These are phyloP conservation scores for Ictalurus furcatus DNA, from an alignment of 2,113 vertebrate genomes.

Conservation along the genomic window DNA sequence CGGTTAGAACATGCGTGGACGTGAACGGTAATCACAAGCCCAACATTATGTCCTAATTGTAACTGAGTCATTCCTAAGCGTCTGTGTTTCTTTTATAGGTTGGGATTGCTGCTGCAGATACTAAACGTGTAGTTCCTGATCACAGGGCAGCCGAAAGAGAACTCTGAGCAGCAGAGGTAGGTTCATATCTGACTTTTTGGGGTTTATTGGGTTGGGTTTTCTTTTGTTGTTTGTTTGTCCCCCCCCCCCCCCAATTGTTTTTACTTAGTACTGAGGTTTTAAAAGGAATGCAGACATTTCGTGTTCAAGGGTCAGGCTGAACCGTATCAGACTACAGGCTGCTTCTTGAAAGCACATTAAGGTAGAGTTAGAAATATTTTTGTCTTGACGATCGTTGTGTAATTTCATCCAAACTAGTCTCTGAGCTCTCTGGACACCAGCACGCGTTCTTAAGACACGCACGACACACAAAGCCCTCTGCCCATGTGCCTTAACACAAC, in stretches of 20 bases:
- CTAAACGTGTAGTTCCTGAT: not conserved
- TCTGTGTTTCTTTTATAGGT: not conserved
- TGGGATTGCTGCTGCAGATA: not conserved
- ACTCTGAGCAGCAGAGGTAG: conserved; percentile 2
- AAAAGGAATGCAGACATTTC: conserved; percentile 2
- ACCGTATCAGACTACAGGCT: not conserved
- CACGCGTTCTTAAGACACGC: not conserved
- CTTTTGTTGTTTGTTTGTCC: too few relatives aligned
- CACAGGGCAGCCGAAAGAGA: not conserved
- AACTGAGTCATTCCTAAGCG: conserved; percentile 21
- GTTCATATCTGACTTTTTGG: not conserved
- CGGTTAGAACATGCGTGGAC: not conserved
- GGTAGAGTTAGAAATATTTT: not conserved
- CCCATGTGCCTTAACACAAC: conserved; percentile 6
- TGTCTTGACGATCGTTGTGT: not conserved
- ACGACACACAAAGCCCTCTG: not conserved
- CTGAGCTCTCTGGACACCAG: not conserved
- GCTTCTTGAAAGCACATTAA: conserved; percentile 8
- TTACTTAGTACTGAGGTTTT: not conserved
- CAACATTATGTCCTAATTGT: not conserved
- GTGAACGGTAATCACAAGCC: conserved; percentile 1
- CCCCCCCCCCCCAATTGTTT: not conserved
- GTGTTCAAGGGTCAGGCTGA: not conserved
- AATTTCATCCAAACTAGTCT: not conserved
- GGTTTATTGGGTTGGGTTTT: not conserved